phyloP scores from a whole-genome alignment of 2,797 vertebrate species.

The Orientallactaga sibirica region DNA sequence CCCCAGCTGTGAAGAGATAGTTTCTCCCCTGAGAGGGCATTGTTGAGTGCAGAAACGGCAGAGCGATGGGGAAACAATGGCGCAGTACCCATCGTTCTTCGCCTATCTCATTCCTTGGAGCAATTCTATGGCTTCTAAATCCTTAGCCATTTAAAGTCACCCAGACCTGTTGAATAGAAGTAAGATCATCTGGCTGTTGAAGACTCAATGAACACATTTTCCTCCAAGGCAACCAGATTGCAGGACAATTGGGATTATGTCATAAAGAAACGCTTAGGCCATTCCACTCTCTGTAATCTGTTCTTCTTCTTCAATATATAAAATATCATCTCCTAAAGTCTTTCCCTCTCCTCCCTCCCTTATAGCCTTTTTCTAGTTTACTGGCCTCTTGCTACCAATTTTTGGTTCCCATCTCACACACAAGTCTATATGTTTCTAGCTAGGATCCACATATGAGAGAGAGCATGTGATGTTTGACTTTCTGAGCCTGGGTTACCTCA shows the following conservation, averaged over 20 bases:
- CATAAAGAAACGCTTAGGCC: too few relatives aligned
- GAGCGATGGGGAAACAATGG: neutral
- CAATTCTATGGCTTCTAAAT: constrained; percentile 72
- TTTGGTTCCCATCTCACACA: too few relatives aligned
- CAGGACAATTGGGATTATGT: neutral
- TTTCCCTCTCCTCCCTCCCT: too few relatives aligned
- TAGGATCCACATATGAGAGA: too few relatives aligned
- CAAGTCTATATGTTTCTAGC: too few relatives aligned
- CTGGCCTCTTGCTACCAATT: too few relatives aligned
- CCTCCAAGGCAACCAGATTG: constrained; percentile 10
- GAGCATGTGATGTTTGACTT: too few relatives aligned
- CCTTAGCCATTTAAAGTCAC: constrained; percentile 73
- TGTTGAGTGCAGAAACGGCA: constrained; percentile 4
- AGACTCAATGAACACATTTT: constrained; percentile 57
- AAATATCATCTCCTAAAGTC: too few relatives aligned
- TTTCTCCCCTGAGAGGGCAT: constrained; percentile 24
- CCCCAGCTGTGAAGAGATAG: neutral
- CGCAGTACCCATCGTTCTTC: constrained; percentile 48
- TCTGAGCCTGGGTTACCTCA: too few relatives aligned
- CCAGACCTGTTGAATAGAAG: constrained; percentile 65
- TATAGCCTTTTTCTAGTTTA: too few relatives aligned
- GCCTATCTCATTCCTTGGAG: constrained; percentile 61
- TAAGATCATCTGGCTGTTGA: constrained; percentile 40
- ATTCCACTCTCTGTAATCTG: too few relatives aligned
- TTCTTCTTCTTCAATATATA: too few relatives aligned